Evolutionary conservation across 2,888 invertebrate genomes (phyloP).

Genomic region (Cylindroiulus punctatus): DNA sequence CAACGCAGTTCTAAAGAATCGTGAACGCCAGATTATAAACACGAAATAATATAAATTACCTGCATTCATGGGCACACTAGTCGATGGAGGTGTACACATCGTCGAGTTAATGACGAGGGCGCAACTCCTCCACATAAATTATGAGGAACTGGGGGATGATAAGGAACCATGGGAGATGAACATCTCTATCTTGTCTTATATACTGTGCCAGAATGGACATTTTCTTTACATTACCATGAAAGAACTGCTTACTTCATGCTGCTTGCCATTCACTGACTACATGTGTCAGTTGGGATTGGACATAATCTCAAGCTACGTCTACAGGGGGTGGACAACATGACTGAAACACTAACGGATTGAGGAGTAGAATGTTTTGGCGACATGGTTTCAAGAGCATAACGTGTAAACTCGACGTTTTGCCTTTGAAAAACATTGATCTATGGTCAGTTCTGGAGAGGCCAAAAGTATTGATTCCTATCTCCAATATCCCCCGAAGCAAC

Average conservation of each 20-base stretch:
- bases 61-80: not conserved
- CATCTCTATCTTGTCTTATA: not conserved
- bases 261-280: not conserved
- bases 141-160: not conserved
- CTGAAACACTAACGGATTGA: too few relatives aligned
- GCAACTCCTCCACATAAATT: constrained; percentile 17
- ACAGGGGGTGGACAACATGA: too few relatives aligned
- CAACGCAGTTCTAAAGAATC: constrained; percentile 5
- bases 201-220: not conserved
- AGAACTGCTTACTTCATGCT: not conserved
- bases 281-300: too few relatives aligned
- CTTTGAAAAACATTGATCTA: too few relatives aligned
- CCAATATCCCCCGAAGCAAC: too few relatives aligned
- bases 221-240: not conserved
- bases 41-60: constrained; percentile 38
- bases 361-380: too few relatives aligned
- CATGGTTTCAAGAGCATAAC: too few relatives aligned
- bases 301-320: too few relatives aligned
- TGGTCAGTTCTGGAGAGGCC: too few relatives aligned
- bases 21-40: constrained; percentile 19
- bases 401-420: too few relatives aligned
- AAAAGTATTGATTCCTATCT: too few relatives aligned
- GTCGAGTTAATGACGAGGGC: constrained; percentile 23
- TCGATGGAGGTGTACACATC: not conserved
- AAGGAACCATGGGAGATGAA: not conserved